Base-by-base conservation (phyloP, 1,140 invertebrate species). In the Heliconius himera region DNA sequence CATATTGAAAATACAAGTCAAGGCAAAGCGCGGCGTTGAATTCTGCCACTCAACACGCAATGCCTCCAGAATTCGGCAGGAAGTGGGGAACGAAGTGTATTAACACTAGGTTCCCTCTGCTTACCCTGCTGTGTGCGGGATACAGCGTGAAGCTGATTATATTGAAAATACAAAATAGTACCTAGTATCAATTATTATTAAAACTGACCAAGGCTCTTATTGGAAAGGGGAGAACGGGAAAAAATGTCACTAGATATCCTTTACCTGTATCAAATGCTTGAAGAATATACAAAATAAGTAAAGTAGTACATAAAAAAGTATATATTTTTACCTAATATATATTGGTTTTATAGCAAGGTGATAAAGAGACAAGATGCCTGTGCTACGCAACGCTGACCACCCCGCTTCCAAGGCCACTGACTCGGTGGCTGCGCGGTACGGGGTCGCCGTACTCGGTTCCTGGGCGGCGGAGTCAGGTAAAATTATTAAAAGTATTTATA, bases 391-490 rank as follows among this genome's bases (percentile, higher is more conserved):
- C 82, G 91, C 88, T 33, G 88, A 91, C 51, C 87, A 91, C 76
- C 91, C 91, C 26, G 88, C 89, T 18, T 78, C 84, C 22, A 79
- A 84, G 70, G 75, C 78, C 29, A 88, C 87, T 6, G 89, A 93
- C 77, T 92, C 91, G 22, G 76, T 90, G n/a, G 82, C 75, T 33
- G 77, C 86, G 36, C 82, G 92, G 36, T 94, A 94, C 66, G 77
- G 78, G 26, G 90, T 94, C n/a, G 92, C 92, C 16, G 92, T 94
- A 6, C 85, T 94, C 8, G 89, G 87, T 1, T 78, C 92, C 3
- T 94, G 92, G 91, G 89, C 90, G 5, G 92, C 92, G 20, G 92
- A 94, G 85, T 78, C 84, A 83, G 91, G 92, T 94, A 85, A n/a
- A 8, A 38, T 38, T n/a, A 9, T 41, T 26, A n/a, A 9, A 22